Base-by-base conservation (phyloP, 2,888 invertebrate genomes). In the Cheilosia soror region DNA sequence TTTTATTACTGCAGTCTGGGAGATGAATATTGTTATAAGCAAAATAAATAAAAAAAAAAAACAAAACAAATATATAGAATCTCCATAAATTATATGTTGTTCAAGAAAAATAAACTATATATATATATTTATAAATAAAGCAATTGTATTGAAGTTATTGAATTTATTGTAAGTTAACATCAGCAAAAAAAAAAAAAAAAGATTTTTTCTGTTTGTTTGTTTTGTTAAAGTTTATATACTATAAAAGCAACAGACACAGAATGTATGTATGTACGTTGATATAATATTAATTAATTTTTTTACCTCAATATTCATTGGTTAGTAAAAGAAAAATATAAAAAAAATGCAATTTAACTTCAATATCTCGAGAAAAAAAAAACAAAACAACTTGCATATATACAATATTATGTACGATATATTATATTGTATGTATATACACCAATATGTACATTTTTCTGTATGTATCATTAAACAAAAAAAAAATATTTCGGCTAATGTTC, bases 381-480 rank as follows among this genome's bases (percentile, higher is more conserved):
- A 20, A 57, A 71, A 57, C 76, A 66, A 80, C 72, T 71, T 66
- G 65, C 77, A 81, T 82, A 76, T 81, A 87, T 81, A 80, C 78
- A 79, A 87, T 84, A 72, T 71, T 47, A 47, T 82, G 72, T 80
- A 81, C 80, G 72, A 79, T 66, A 87, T 75, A n/a, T 88, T 71
- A 58, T 87, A 81, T 88, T 87, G 88, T 87, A 89, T 87, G 88
- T 87, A 88, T 87, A 88, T 88, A 87, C 88, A 89, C 88, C 89
- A 89, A 88, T 88, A 90, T 90, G 88, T 87, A 90, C 89, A 89
- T 84, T 81, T 83, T 87, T 80, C 84, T 84, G 87, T 87, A 83
- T 87, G 78, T 87, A 79, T 87, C 75, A 72, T 85, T 81, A 60
- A 72, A 87, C 77, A 76, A 87, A 87, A 75, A 72, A 49, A 49